phyloP scores from a whole-genome alignment of 2,113 vertebrate genomes.

The Bombycilla garrulus region DNA sequence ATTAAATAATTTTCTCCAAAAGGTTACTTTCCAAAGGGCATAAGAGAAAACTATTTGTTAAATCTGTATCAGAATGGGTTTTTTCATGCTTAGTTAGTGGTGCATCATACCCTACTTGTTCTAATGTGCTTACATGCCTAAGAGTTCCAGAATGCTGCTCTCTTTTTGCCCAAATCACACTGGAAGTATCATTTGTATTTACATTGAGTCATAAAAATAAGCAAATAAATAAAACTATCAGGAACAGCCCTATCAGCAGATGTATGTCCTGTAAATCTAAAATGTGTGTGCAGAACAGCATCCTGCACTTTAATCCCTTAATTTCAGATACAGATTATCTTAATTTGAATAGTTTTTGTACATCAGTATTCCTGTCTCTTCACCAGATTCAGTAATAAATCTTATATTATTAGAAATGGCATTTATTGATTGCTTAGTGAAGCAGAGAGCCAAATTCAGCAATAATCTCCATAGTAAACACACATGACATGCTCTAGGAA shows the following conservation, averaged over 20 bases:
- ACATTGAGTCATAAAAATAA: background rate
- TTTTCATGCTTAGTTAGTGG: background rate
- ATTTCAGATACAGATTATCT: background rate
- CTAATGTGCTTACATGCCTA: background rate
- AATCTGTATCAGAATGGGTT: background rate
- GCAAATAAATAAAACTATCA: background rate
- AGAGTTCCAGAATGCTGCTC: background rate
- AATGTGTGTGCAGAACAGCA: fast-evolving
- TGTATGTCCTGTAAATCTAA: background rate
- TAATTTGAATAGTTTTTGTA: background rate
- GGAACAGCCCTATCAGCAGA: background rate
- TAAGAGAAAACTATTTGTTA: background rate
- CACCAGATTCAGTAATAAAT: background rate
- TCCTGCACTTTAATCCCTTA: background rate
- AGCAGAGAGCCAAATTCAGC: background rate
- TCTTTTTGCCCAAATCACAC: background rate
- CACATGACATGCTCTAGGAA: background rate
- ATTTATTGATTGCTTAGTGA: background rate
- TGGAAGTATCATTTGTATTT: background rate
- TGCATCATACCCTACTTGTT: background rate
- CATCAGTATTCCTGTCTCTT: background rate
- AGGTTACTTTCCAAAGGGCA: background rate
- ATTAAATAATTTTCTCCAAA: background rate
- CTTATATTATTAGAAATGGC: background rate
- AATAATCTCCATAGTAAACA: background rate